Evolutionary conservation across 2,888 invertebrate genomes (phyloP), one percentile per base, ranked within the genome.

Genomic region (Dastarcus helophoroides): DNA sequence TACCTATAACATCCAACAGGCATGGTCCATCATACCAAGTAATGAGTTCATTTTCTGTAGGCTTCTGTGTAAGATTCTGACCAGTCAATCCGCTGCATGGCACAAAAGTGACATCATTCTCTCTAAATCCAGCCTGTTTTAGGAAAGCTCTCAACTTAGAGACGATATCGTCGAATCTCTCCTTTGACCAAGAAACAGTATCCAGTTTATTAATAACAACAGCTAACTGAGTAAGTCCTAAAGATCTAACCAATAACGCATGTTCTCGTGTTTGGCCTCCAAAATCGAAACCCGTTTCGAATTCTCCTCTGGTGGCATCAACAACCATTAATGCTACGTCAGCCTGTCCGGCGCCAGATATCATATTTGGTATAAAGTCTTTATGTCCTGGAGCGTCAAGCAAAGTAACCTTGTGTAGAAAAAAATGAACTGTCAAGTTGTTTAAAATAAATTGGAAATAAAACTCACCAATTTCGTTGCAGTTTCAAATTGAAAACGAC

Each of bases 341-440:
- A 2, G 98, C 98, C 62, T 97, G 95, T 1, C 93, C 88, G 2
- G 97, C 94, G 9, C 97, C 97, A 8, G 86, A 88, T 44, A 99
- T 98, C 97, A 99, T 98, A 52, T 98, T 97, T 2, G 98, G 97
- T 54, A 98, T 97, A 54, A 99, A 98, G 60, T 99, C 98, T 57
- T 89, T 93, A 60, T 99, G 98, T 0, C 98, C 98, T 1, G 98
- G 98, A 14, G 98, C 95, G 69, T 99, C 98, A 33, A 99, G 65
- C 25, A 99, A 64, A 0, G 81, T 83, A 0, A 88, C 76, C 60
- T 65, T 4, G 24, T 9, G 7, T 14, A 26, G 9, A 26, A 17
- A 7, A 7, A 17, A 17, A 17, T n/a, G n/a, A 17, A 7, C 19
- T 7, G n/a, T 7, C 8, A 26, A 7, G 23, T n/a, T 10, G 10